Base-by-base conservation (phyloP, 1,140 invertebrate genomes). In the Venturia canescens region DNA sequence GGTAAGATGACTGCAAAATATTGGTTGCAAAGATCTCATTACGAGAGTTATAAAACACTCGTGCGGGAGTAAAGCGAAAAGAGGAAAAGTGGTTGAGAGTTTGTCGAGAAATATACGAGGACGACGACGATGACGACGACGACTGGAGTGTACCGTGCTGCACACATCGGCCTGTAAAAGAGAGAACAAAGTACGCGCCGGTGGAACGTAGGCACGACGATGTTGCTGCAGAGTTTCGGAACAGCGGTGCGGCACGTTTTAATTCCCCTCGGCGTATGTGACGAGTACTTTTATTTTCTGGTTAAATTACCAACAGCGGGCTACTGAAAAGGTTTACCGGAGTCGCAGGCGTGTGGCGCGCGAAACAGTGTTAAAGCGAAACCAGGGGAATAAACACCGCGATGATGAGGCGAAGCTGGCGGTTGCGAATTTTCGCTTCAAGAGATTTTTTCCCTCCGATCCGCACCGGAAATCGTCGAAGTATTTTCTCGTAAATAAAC, bases 151-250 rank as follows among this genome's bases (percentile, higher is more conserved):
- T 53, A 53, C 50, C n/a, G 50, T n/a, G 50, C n/a, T 21, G n/a
- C 50, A 53, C 50, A 53, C 50, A 53, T 53, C n/a, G 50, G 50
- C 16, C 50, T 53, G 50, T 53, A 53, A 53, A 53, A 53, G 50
- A n/a, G 50, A 18, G 50, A 53, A 18, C 50, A 21, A 53, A 53
- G n/a, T 21, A 53, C 50, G 50, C 6, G 50, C 50, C 50, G 50
- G 18, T 53, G n/a, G 16, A 53, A 53, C n/a, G n/a, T 53, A n/a
- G n/a, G n/a, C n/a, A 53, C 50, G 50, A 53, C 18, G 50, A 53
- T 18, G 50, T 53, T 18, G 50, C n/a, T 53, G 50, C n/a, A 53
- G 50, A 53, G 50, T n/a, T 53, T 53, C 50, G 50, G n/a, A 53
- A 53, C n/a, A 53, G 50, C n/a, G 50, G 50, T 53, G 50, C 38